Evolutionary conservation across 64 coral and sea anemone genomes (phyloP), one percentile per base, ranked within the genome.

Genomic region (Astreopora myriophthalma): DNA sequence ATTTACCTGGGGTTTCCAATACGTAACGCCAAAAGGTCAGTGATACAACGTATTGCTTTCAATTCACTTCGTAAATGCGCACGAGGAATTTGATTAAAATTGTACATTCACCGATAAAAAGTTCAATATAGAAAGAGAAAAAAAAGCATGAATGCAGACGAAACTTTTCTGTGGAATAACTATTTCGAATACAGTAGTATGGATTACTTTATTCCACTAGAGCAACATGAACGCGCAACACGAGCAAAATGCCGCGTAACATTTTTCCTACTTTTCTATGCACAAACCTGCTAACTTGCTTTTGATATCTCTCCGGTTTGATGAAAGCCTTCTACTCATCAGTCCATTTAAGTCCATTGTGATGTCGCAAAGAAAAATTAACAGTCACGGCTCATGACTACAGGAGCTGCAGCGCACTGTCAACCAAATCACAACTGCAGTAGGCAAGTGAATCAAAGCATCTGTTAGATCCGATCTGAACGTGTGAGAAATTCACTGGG

Each of bases 271-370:
- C 51, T 13, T 10, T 2, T 11, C 20, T 37, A 3, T 3, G 36
- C 48, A 83, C 79, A 63, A 83, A 83, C 79, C 79, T 83, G 79
- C 58, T 22, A 83, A 25, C n/a, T 34, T 83, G 79, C 79, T 83
- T 83, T 83, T 65, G 79, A 83, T 58, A 14, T 38, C 33, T 64
- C 12, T 83, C 9, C 79, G 79, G 33, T 57, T 83, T 13, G 79
- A 83, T 64, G 79, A 83, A 25, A 83, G 57, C 33, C 79, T 83
- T 29, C 79, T 64, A 3, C 9, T 22, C 32, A 83, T 37, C 32
- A 83, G 14, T 4, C 11, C 31, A n/a, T 4, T 60, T 19, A 64
- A 64, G 13, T 83, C 58, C 79, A 83, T 83, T 36, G 27, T 24
- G 33, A 64, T 12, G 22, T 51, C 8, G 24, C 1, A 38, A 39